phyloP scores from a whole-genome alignment of 1,140 invertebrate species.

The Drosophila prosaltans region DNA sequence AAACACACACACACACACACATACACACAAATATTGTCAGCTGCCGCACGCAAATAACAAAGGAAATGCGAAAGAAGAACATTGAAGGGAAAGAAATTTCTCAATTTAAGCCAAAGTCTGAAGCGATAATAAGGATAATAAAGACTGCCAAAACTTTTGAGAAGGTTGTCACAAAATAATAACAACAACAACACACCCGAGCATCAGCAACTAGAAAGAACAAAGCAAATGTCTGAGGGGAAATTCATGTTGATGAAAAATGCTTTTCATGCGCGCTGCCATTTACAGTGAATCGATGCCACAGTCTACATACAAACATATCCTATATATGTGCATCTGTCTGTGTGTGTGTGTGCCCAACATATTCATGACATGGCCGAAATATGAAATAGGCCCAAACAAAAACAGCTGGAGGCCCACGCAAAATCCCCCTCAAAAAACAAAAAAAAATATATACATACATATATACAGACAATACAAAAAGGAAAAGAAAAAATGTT shows the following conservation, averaged over 20 bases:
- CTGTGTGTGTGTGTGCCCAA: conserved; percentile 28
- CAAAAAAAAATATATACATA: conserved; percentile 7
- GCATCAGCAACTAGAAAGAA: conserved; percentile 42
- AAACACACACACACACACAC: background rate
- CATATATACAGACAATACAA: conserved; percentile 12
- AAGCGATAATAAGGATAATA: conserved; percentile 80
- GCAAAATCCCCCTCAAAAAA: conserved; percentile 15
- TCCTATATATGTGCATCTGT: conserved; percentile 24
- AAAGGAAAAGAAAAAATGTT: conserved; percentile 20
- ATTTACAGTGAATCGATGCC: conserved; percentile 67
- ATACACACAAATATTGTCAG: conserved; percentile 24
- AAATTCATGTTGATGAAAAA: conserved; percentile 80
- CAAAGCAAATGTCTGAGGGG: conserved; percentile 73
- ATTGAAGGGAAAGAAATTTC: conserved; percentile 40
- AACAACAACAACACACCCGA: conserved; percentile 14
- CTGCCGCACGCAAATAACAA: conserved; percentile 35
- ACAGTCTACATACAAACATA: conserved; percentile 15
- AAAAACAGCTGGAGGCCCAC: conserved; percentile 49
- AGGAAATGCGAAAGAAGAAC: conserved; percentile 29
- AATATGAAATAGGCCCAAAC: conserved; percentile 66
- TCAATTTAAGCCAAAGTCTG: conserved; percentile 64
- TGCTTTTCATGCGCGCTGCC: conserved; percentile 75
- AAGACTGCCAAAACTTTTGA: conserved; percentile 76
- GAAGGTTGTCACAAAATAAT: conserved; percentile 56
- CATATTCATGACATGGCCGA: conserved; percentile 75